Base-by-base conservation (phyloP, 2,888 invertebrate genomes). In the Drosophila mettleri region DNA sequence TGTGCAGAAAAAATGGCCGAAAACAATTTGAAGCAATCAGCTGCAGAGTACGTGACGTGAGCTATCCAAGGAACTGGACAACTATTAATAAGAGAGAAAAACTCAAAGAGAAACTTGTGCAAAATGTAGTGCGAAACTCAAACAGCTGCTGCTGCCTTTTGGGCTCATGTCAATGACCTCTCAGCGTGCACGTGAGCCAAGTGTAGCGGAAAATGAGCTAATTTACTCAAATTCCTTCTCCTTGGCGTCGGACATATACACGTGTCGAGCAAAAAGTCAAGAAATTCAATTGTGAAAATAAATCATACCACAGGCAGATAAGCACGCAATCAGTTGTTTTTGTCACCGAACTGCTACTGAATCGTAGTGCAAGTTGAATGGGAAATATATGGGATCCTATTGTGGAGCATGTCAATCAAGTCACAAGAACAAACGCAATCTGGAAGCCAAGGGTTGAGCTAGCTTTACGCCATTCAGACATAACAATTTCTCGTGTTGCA, bases 121-220 rank as follows among this genome's bases (percentile, higher is more conserved):
- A 33, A 43, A 63, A 76, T 74, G 36, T 64, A 69, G 69, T 69
- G 76, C 66, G 76, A 74, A 82, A 83, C 78, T 80, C 86, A 83
- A 85, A 80, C 85, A 87, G 76, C 78, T 87, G 81, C 69, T 78
- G 81, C 36, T 51, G 36, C 22, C 53, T 43, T 24, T 14, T 54
- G 33, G 43, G 43, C 24, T 33, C 33, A 24, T 54, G 71, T 49
- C 57, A 62, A 65, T 51, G 43, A 54, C 54, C 54, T 54, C 54
- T 66, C 10, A 18, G 70, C 84, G 75, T 80, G 80, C 80, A 82
- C 88, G 85, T 86, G 80, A 88, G 89, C 68, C 83, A 86, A 80
- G 78, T 89, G 89, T 90, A 88, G 81, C 87, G 81, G 88, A 86
- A 90, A 90, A 90, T 78, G 77, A 90, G 90, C 89, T 90, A 89